Evolutionary conservation across 2,888 invertebrate species (phyloP).

Genomic region (Mamestra brassicae): DNA sequence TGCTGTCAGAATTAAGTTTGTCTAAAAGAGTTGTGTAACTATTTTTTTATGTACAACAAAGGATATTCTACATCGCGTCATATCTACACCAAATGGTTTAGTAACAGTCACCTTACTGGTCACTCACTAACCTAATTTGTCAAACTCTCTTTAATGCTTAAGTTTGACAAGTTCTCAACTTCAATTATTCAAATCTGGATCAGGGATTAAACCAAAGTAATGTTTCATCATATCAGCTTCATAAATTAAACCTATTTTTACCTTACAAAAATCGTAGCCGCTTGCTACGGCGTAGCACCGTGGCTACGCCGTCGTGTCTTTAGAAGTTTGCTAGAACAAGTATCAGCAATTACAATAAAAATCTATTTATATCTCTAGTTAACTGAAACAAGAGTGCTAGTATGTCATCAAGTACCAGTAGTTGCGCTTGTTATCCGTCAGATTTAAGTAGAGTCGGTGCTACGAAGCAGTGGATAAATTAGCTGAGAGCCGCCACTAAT

Average conservation of each 20-base stretch:
- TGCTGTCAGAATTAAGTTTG: too few relatives aligned
- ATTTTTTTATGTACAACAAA: too few relatives aligned
- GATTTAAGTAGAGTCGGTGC: constrained; percentile 27
- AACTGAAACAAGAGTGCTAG: constrained; percentile 13
- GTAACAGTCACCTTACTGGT: too few relatives aligned
- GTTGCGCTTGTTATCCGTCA: constrained; percentile 31
- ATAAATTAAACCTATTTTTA: neutral
- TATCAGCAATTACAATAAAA: constrained; percentile 17
- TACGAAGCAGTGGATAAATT: constrained; percentile 80
- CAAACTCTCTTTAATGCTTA: neutral
- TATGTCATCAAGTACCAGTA: constrained; percentile 40
- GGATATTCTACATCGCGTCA: too few relatives aligned
- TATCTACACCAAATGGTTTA: too few relatives aligned
- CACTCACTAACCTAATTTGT: neutral
- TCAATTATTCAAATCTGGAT: neutral
- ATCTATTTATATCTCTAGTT: constrained; percentile 28
- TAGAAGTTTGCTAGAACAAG: neutral
- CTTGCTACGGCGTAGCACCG: constrained; percentile 6
- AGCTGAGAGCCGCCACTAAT: constrained; percentile 88
- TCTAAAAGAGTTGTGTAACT: too few relatives aligned
- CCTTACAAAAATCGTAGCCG: neutral
- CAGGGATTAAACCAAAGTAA: neutral
- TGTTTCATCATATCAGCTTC: neutral
- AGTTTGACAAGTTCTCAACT: neutral
- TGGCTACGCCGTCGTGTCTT: neutral